These are phyloP conservation scores for Chaenogobius annularis DNA, from an alignment of 2,113 vertebrate species.

Conservation along the genomic window DNA sequence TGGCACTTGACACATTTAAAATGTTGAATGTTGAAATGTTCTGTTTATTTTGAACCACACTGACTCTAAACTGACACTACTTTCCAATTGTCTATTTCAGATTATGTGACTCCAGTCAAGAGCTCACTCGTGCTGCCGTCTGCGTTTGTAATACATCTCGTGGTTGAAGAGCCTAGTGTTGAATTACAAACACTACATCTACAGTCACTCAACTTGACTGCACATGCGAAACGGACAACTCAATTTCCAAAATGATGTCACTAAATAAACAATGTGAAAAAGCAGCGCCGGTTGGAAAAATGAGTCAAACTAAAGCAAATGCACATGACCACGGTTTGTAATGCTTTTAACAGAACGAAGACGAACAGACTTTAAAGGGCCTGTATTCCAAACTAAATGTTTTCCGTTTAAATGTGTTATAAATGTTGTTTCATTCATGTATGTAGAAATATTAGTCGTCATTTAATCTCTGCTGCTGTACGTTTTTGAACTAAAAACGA, in stretches of 20 bases:
- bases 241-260: constrained; percentile 31
- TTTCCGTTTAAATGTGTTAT: too few relatives aligned
- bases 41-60: neutral
- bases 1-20: too few relatives aligned
- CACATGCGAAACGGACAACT: constrained; percentile 25
- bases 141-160: neutral
- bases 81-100: constrained; percentile 3
- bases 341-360: constrained; percentile 49
- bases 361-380: constrained; percentile 21
- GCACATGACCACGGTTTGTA: constrained; percentile 35
- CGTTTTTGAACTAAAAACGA: too few relatives aligned
- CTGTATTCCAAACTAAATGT: too few relatives aligned
- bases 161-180: neutral
- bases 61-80: neutral
- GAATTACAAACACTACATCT: constrained; percentile 1
- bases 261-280: constrained; percentile 34
- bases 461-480: too few relatives aligned
- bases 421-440: neutral
- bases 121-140: too few relatives aligned
- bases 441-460: neutral
- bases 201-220: neutral
- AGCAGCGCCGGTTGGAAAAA: constrained; percentile 38
- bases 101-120: neutral
- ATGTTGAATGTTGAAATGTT: neutral
- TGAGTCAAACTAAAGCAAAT: constrained; percentile 40